These are phyloP conservation scores for Galeopsomyia nigrocyanea DNA, from an alignment of 2,888 invertebrate genomes.

Conservation along the genomic window DNA sequence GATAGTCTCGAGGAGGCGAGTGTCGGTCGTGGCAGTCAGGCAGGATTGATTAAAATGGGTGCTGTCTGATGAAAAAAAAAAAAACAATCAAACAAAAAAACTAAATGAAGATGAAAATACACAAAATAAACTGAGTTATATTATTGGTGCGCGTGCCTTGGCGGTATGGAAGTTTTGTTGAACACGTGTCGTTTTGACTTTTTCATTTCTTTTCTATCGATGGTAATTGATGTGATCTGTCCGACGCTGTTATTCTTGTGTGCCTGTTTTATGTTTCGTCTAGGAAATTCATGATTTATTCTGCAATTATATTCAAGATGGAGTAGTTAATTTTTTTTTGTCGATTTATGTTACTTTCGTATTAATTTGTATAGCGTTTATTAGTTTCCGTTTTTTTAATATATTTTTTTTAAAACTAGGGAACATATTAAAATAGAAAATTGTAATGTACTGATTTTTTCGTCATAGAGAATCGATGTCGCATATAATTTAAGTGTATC, in stretches of 20 bases:
- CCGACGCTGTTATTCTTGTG: background rate
- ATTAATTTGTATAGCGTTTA: too few species aligned
- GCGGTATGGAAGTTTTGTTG: conserved; percentile 31
- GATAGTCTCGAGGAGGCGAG: conserved; percentile 86
- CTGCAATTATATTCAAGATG: too few species aligned
- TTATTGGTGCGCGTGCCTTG: conserved; percentile 15
- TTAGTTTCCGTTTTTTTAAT: too few species aligned
- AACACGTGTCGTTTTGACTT: conserved; percentile 8
- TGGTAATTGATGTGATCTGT: background rate
- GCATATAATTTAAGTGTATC: too few species aligned
- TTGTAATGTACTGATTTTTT: too few species aligned
- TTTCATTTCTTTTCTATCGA: background rate
- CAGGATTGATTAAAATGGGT: conserved; percentile 75
- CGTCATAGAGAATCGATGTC: too few species aligned
- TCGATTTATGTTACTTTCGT: too few species aligned
- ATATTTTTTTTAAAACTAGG: too few species aligned
- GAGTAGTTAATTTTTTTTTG: conserved; percentile 15
- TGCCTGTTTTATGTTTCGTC: background rate
- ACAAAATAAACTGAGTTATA: background rate
- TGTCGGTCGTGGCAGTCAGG: conserved; percentile 78
- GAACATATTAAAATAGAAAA: too few species aligned
- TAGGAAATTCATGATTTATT: too few species aligned
- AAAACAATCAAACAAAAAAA: too few species aligned
- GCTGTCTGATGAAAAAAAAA: conserved; percentile 64
- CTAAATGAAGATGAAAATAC: background rate